Evolutionary conservation across 2,888 invertebrate genomes (phyloP).

Genomic region (Teleiodes luculella): DNA sequence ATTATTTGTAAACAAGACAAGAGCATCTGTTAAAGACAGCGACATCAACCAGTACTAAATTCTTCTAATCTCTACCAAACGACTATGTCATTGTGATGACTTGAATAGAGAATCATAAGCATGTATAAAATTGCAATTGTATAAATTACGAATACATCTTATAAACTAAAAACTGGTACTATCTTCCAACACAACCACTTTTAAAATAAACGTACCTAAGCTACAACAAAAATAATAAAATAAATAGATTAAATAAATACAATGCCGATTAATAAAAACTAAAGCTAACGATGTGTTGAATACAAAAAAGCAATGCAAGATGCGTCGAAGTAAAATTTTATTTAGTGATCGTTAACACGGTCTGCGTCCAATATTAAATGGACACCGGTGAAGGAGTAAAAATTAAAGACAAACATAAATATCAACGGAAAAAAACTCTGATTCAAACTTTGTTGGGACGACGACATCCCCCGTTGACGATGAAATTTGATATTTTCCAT

Average conservation of each 20-base stretch:
- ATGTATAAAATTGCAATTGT: neutral
- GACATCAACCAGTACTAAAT: neutral
- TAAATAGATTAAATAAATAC: neutral
- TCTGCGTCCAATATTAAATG: conserved; percentile 71
- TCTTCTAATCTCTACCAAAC: too few species aligned
- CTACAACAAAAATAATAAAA: too few species aligned
- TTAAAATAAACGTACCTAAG: too few species aligned
- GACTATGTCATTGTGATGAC: too few species aligned
- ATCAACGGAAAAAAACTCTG: conserved; percentile 63
- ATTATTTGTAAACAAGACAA: conserved; percentile 31
- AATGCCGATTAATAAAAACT: conserved; percentile 64
- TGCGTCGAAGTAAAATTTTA: conserved; percentile 75
- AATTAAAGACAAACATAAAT: conserved; percentile 77
- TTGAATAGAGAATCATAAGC: neutral
- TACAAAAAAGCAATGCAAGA: conserved; percentile 57
- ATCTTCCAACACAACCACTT: too few species aligned
- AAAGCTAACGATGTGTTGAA: conserved; percentile 68
- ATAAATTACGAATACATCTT: too few species aligned
- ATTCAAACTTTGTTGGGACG: conserved; percentile 45
- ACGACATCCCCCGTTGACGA: conserved; percentile 45
- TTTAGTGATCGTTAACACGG: conserved; percentile 75
- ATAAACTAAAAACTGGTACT: too few species aligned
- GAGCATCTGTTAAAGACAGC: neutral
- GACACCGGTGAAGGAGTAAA: conserved; percentile 69
- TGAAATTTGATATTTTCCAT: conserved; percentile 71